phyloP scores from a whole-genome alignment of 2,113 vertebrate genomes.

The Nestor notabilis region DNA sequence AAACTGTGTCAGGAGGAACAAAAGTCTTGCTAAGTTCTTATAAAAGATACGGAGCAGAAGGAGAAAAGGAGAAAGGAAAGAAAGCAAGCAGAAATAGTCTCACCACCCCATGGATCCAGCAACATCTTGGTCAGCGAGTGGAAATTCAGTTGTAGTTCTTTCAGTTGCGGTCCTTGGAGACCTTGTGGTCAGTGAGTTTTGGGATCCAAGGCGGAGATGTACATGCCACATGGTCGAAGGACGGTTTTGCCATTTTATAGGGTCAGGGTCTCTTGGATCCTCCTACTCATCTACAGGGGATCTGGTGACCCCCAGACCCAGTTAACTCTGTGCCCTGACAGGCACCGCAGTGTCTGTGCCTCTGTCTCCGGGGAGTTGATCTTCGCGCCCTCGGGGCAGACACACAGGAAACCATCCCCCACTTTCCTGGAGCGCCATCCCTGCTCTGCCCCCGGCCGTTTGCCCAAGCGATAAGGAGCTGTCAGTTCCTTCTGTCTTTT shows the following conservation, averaged over 20 bases:
- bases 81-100: background rate
- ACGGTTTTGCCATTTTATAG: background rate
- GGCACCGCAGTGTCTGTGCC: background rate
- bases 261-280: background rate
- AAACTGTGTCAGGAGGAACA: background rate
- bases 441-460: background rate
- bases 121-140: background rate
- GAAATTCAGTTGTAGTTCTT: background rate
- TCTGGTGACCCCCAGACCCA: background rate
- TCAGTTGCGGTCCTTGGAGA: background rate
- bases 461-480: background rate
- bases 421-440: fast-evolving
- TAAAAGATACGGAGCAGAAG: background rate
- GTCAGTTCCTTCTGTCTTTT: background rate
- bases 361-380: background rate
- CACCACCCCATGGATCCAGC: background rate
- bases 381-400: background rate
- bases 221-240: background rate
- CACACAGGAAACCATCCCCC: background rate
- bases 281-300: background rate
- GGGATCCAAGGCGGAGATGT: background rate
- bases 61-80: background rate
- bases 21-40: background rate
- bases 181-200: background rate
- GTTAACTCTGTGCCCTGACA: fast-evolving